Evolutionary conservation across 2,797 vertebrate genomes (phyloP).

Genomic region (Myotis planiceps): DNA sequence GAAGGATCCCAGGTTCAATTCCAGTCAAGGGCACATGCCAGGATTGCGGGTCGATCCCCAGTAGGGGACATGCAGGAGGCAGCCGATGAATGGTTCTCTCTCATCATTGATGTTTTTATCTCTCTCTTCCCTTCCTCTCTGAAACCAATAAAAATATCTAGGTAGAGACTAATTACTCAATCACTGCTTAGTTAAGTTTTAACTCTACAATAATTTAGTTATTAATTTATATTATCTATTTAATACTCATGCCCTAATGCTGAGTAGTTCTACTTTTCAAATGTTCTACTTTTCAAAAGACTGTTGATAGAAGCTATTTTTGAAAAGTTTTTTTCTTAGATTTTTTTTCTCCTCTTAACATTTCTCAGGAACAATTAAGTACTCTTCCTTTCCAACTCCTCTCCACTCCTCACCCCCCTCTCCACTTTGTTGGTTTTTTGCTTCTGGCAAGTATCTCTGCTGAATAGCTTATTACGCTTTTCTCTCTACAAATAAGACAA

Average conservation of each 20-base stretch:
- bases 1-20: too few species aligned
- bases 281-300: neutral
- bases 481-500: neutral
- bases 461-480: neutral
- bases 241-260: neutral
- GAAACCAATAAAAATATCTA: neutral
- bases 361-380: neutral
- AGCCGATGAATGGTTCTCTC: too few species aligned
- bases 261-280: neutral
- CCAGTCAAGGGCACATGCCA: too few species aligned
- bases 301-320: neutral
- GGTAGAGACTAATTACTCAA: neutral
- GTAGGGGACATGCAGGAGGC: too few species aligned
- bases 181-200: neutral
- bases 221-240: neutral
- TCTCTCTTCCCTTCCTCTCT: too few species aligned
- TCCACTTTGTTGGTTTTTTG: neutral
- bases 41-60: too few species aligned
- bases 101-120: too few species aligned
- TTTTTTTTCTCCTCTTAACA: neutral
- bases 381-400: neutral
- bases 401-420: neutral
- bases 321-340: neutral
- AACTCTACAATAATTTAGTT: conserved; percentile 1
- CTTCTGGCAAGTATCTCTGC: neutral